phyloP scores from a whole-genome alignment of 64 coral and sea anemone species.

The Montipora efflorescens region DNA sequence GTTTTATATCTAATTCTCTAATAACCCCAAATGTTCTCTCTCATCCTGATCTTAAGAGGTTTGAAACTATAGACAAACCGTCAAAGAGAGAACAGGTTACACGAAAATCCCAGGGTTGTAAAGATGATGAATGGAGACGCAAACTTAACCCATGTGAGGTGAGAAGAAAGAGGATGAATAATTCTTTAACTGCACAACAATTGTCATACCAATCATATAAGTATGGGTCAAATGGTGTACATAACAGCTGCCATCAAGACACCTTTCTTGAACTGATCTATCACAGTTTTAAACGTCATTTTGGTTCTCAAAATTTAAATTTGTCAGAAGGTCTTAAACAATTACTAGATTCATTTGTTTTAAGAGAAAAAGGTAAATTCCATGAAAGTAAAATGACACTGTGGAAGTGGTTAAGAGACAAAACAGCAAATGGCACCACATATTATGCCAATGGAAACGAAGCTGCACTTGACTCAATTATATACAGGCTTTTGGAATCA shows the following conservation, averaged over 20 bases:
- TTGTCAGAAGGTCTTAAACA: conserved; percentile 10
- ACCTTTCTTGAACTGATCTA: conserved; percentile 50
- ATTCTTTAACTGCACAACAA: neutral
- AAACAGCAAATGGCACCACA: conserved; percentile 34
- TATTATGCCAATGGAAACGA: conserved; percentile 50
- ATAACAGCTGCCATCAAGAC: conserved; percentile 66
- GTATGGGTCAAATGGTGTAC: conserved; percentile 62
- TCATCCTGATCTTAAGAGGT: conserved; percentile 23
- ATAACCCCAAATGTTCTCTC: neutral
- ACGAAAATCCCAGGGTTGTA: conserved; percentile 36
- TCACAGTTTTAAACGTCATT: conserved; percentile 39
- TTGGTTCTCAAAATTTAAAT: neutral
- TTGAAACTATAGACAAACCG: neutral
- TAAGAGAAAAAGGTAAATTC: conserved; percentile 36
- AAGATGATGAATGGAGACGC: conserved; percentile 38
- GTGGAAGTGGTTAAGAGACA: conserved; percentile 37
- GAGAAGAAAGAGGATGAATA: conserved; percentile 21
- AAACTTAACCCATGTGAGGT: conserved; percentile 48
- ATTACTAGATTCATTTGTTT: conserved; percentile 11
- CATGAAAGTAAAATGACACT: conserved; percentile 54
- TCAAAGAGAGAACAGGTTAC: neutral
- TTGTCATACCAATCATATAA: conserved; percentile 38
- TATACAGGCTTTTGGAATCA: conserved; percentile 23
- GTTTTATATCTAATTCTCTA: conserved; percentile 11
- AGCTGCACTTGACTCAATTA: conserved; percentile 45